Conservation (phyloP, 2,888 invertebrate species). For the Ashinkailepas kermadecensis region DNA sequence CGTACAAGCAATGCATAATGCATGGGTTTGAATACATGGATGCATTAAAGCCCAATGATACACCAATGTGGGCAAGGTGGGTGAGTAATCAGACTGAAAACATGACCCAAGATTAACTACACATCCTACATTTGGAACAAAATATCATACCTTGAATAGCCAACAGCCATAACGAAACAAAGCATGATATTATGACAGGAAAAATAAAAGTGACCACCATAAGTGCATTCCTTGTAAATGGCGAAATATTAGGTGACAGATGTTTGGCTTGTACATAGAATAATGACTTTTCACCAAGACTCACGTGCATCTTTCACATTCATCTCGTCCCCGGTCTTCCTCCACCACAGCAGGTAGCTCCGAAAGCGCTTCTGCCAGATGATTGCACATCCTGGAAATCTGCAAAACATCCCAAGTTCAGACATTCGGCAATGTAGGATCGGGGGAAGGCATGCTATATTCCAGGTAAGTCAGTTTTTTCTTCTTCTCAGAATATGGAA, state of each 20-base stretch:
- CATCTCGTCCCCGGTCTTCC: background rate
- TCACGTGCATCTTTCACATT: background rate
- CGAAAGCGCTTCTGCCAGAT: background rate
- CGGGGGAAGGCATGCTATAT: no score
- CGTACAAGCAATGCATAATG: no score
- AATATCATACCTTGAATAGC: background rate
- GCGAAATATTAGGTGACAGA: no score
- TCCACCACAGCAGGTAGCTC: background rate
- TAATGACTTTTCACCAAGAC: background rate
- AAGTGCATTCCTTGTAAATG: background rate
- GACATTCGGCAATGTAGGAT: no score
- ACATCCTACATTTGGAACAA: background rate
- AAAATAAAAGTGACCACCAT: background rate
- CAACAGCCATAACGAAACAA: background rate
- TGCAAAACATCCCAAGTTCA: no score
- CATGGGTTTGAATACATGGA: no score
- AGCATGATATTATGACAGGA: background rate
- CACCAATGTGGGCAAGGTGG: no score
- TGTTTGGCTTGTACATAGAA: no score
- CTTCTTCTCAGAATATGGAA: no score
- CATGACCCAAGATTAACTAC: background rate
- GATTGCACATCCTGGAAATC: background rate
- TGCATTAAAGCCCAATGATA: no score
- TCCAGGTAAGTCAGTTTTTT: no score
- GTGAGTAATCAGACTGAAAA: no score